Base-by-base conservation (phyloP, 2,113 vertebrate species). In the Indicator indicator region DNA sequence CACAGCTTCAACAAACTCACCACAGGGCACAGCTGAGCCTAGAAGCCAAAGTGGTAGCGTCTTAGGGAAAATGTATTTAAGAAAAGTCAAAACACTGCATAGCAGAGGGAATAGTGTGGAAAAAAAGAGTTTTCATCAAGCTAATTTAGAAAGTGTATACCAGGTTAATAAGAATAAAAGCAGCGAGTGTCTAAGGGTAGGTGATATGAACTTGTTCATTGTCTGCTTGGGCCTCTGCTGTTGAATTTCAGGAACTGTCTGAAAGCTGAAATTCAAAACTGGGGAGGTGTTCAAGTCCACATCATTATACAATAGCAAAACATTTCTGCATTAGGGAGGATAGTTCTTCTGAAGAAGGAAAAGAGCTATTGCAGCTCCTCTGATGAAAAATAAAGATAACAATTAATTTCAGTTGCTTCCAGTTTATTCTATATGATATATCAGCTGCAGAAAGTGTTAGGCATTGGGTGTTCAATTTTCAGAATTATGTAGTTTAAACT, bases 11-110 rank as follows among this genome's bases (percentile, higher is more conserved):
- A 10, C 5, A 0, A 0, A 14, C 28, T 6, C n/a, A 33, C 14
- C 1, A 0, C 50, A 30, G 23, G 18, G 9, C 13, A 30, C 0
- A 0, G 23, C 7, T 64, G 5, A n/a, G n/a, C 12, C 30, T 27
- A 1, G 0, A 28, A 33, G n/a, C 1, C 12, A 27, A 11, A 4
- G 1, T 16, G 12, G 10, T 3, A 3, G 4, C 0, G 0, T 2
- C 14, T 14, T 0, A 3, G 12, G 36, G 63, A 59, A 64, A 69
- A 30, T 1, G 9, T 5, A 7, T 24, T 46, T 80, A 16, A 33
- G 20, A 58, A 75, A 59, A 5, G 17, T 6, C 6, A 64, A 69
- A 79, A 69, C 6, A 17, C 11, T 40, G 15, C n/a, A 8, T 2
- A 4, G 8, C 12, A 59, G 9, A 46, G 19, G 10, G 4, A 4